Evolutionary conservation across 2,113 vertebrate species (phyloP).

Genomic region (Acanthisitta chloris): DNA sequence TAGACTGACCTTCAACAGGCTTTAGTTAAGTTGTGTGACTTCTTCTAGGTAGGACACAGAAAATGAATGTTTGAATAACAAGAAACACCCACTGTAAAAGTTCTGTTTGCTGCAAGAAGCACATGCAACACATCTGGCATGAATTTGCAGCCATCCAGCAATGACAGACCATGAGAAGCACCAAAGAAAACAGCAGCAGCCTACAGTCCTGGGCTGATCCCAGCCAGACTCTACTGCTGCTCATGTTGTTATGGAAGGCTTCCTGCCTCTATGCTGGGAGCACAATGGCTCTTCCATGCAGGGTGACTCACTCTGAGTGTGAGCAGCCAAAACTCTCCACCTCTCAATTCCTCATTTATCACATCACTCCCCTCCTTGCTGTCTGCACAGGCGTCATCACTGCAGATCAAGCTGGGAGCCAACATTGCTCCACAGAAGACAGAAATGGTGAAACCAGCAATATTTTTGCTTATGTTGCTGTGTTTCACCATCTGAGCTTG

Average conservation of each 20-base stretch:
- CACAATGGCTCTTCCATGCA: accelerated
- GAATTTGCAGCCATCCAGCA: background rate
- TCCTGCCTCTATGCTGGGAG: background rate
- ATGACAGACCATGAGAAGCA: accelerated
- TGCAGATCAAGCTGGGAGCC: background rate
- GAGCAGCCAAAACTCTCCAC: constrained; percentile 3
- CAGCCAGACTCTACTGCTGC: background rate
- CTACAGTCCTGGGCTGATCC: background rate
- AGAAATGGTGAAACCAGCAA: background rate
- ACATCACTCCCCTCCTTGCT: background rate
- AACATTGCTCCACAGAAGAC: background rate
- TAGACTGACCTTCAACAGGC: background rate
- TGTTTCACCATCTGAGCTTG: background rate
- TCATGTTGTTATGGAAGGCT: background rate
- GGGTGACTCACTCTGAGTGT: background rate
- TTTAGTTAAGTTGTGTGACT: background rate
- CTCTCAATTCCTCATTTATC: background rate
- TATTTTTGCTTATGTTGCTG: background rate
- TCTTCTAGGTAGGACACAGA: background rate
- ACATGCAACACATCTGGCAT: background rate
- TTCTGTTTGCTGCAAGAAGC: background rate
- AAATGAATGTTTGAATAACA: background rate
- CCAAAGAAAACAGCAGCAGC: background rate
- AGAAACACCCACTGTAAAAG: background rate
- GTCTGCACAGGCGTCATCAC: background rate